phyloP scores from a whole-genome alignment of 2,888 invertebrate species.

The Brachyptera risi region DNA sequence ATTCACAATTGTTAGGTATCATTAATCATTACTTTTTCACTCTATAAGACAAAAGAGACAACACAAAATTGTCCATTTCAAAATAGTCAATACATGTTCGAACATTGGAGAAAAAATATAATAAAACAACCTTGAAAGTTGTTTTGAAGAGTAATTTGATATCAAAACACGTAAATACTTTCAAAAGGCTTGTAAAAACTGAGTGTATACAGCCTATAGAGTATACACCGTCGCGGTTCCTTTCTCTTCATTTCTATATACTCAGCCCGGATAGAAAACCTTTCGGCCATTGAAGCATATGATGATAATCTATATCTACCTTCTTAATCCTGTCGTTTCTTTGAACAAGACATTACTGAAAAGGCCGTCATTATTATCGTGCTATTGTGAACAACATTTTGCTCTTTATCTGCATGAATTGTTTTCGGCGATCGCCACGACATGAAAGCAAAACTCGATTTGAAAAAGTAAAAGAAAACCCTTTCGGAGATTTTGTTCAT shows the following conservation, averaged over 20 bases:
- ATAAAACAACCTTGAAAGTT: neutral
- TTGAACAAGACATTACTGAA: neutral
- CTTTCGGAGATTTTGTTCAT: neutral
- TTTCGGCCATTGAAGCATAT: conserved; percentile 11
- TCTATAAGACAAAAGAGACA: too few relatives aligned
- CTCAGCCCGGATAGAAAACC: neutral
- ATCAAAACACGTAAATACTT: conserved; percentile 19
- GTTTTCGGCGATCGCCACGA: neutral
- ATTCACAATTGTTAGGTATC: too few relatives aligned
- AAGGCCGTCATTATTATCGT: neutral
- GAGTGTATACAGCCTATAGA: neutral
- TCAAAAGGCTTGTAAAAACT: conserved; percentile 14
- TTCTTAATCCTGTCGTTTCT: neutral
- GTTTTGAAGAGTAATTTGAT: conserved; percentile 10
- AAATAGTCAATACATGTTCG: neutral
- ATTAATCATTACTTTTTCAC: too few relatives aligned
- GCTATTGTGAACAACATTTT: neutral
- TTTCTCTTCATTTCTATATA: neutral
- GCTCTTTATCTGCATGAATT: conserved; percentile 12
- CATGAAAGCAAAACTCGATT: neutral
- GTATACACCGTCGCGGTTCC: conserved; percentile 12
- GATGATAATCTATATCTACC: conserved; percentile 6
- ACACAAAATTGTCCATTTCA: neutral
- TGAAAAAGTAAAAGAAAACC: neutral
- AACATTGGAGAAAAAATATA: too few relatives aligned